Percentiles rank a stretch among this genome's conserved stretches.
Conservation (phyloP, 2,797 vertebrate species). For the Cynodonichthys magdalenae region DNA sequence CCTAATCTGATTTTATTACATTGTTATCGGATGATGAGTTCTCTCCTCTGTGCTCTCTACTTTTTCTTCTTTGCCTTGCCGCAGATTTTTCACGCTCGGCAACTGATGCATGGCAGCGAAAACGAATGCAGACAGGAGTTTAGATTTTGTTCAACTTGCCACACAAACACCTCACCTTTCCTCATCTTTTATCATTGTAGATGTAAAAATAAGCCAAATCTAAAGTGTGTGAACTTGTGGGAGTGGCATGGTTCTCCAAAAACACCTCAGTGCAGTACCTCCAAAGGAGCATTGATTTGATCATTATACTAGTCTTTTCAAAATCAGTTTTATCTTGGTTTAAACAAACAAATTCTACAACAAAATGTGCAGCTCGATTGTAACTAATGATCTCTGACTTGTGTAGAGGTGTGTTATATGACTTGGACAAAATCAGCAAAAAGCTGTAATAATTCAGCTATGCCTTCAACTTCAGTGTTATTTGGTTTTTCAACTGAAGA, state of each 20-base stretch:
- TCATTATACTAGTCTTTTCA: not conserved
- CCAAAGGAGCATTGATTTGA: constrained; percentile 13
- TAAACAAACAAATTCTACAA: too few species aligned
- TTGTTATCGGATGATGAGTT: constrained; percentile 79
- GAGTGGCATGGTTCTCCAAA: constrained; percentile 13
- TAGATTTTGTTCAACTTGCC: constrained; percentile 29
- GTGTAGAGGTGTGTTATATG: too few species aligned
- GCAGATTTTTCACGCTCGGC: constrained; percentile 55
- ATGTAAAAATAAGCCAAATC: too few species aligned
- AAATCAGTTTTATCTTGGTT: too few species aligned
- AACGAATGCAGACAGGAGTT: constrained; percentile 43
- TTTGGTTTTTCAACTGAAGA: constrained; percentile 66
- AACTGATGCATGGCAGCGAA: constrained; percentile 57
- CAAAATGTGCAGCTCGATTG: too few species aligned
- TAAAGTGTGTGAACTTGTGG: not conserved
- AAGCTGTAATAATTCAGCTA: constrained; percentile 43
- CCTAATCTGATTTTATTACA: constrained; percentile 80
- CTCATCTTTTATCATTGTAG: not conserved
- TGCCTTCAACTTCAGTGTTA: constrained; percentile 47
- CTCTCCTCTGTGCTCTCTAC: constrained; percentile 61
- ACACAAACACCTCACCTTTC: constrained; percentile 11
- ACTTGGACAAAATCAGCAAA: too few species aligned
- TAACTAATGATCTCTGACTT: too few species aligned
- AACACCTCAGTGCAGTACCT: constrained; percentile 21
- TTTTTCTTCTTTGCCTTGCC: constrained; percentile 62